Evolutionary conservation across 2,797 vertebrate genomes (phyloP).

Genomic region (Phalloptychus januarius): DNA sequence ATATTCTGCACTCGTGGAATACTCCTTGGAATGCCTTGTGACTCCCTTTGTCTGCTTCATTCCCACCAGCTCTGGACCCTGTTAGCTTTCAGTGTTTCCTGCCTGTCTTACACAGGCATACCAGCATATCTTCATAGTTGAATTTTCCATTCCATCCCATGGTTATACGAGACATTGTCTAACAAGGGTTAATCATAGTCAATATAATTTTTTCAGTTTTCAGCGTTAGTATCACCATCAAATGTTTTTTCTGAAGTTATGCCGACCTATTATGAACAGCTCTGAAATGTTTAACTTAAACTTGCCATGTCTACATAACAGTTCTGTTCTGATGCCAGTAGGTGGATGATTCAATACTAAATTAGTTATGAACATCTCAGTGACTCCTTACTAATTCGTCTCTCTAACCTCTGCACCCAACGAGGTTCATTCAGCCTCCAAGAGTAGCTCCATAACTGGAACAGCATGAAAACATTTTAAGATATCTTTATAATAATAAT

Average conservation of each 20-base stretch:
- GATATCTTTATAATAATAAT: too few species aligned
- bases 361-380: not conserved
- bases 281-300: not conserved
- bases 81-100: constrained; percentile 8
- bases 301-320: not conserved
- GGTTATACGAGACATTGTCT: not conserved
- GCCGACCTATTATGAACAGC: not conserved
- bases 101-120: not conserved
- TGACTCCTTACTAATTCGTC: not conserved
- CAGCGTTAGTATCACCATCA: not conserved
- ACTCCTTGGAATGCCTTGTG: constrained; percentile 33
- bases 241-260: not conserved
- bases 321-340: not conserved
- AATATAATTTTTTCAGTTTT: not conserved
- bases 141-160: not conserved
- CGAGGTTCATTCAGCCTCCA: not conserved
- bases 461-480: not conserved
- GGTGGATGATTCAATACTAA: not conserved
- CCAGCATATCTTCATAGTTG: not conserved
- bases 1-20: constrained; percentile 18
- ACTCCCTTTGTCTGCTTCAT: constrained; percentile 10
- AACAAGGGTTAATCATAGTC: not conserved
- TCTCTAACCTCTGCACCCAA: not conserved
- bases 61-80: constrained; percentile 13
- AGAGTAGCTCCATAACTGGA: not conserved